Percentiles rank a stretch among this genome's conserved stretches.
These are phyloP conservation scores for Platichthys flesus DNA, from an alignment of 2,113 vertebrate species.

Conservation along the genomic window DNA sequence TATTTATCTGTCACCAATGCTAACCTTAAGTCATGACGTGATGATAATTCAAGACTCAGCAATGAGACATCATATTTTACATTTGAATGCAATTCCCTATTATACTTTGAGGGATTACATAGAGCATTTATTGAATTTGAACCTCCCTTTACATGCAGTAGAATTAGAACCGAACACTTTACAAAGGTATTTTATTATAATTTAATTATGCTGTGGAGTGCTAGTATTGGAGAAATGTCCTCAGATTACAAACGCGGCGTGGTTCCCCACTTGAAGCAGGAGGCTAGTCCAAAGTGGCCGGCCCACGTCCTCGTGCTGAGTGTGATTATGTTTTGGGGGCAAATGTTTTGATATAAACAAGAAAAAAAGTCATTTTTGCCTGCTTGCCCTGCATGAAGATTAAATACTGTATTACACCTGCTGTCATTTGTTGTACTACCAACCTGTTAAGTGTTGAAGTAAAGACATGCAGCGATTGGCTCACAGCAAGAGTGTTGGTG, in stretches of 20 bases:
- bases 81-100: too few relatives aligned
- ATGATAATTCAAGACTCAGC: too few relatives aligned
- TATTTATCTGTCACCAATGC: too few relatives aligned
- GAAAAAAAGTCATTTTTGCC: not conserved
- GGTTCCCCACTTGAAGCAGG: not conserved
- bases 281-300: not conserved
- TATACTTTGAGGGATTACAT: too few relatives aligned
- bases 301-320: not conserved
- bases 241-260: not conserved
- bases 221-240: not conserved
- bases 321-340: not conserved
- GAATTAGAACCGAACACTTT: too few relatives aligned
- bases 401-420: not conserved
- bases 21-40: too few relatives aligned
- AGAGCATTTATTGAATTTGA: too few relatives aligned
- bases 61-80: too few relatives aligned
- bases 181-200: too few relatives aligned
- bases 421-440: too few relatives aligned
- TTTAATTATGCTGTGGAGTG: not conserved
- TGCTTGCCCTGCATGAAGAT: not conserved
- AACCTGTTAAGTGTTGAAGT: not conserved
- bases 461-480: not conserved
- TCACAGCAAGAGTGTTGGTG: not conserved
- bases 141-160: too few relatives aligned
- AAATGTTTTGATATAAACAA: not conserved